These are phyloP conservation scores for Cliona cf. orientalis DNA, from an alignment of 37 sponge, comb jelly and placozoan genomes.

Conservation along the genomic window DNA sequence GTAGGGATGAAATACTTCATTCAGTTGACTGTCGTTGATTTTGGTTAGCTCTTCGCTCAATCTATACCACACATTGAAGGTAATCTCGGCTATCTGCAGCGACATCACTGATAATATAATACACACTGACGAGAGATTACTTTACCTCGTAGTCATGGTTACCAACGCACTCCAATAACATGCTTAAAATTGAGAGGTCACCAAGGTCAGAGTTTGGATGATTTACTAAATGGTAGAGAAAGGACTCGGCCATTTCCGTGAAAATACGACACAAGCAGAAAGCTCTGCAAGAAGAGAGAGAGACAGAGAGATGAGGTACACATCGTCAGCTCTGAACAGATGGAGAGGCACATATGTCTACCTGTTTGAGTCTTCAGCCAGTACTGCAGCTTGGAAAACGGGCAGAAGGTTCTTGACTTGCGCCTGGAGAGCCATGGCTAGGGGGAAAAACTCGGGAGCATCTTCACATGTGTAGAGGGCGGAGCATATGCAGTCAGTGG, in stretches of 20 bases:
- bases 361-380: conserved; percentile 62
- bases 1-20: conserved; percentile 57
- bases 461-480: conserved; percentile 67
- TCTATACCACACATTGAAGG: conserved; percentile 86
- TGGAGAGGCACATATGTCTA: too few relatives aligned
- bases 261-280: conserved; percentile 76
- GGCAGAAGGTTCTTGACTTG: conserved; percentile 54
- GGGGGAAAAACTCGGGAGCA: background rate
- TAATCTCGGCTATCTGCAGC: conserved; percentile 72
- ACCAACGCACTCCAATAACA: conserved; percentile 57
- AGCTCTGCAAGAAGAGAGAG: conserved; percentile 41
- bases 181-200: conserved; percentile 45
- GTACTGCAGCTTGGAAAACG: conserved; percentile 64
- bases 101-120: background rate
- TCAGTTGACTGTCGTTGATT: conserved; percentile 20
- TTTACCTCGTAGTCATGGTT: conserved; percentile 71
- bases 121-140: background rate
- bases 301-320: too few relatives aligned
- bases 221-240: conserved; percentile 58
- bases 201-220: conserved; percentile 68
- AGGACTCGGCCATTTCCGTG: conserved; percentile 82
- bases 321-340: too few relatives aligned
- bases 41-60: conserved; percentile 74
- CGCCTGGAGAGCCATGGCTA: conserved; percentile 38
- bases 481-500: conserved; percentile 73